Conservation (phyloP, 2,113 vertebrate genomes). For the Pogona vitticeps region DNA sequence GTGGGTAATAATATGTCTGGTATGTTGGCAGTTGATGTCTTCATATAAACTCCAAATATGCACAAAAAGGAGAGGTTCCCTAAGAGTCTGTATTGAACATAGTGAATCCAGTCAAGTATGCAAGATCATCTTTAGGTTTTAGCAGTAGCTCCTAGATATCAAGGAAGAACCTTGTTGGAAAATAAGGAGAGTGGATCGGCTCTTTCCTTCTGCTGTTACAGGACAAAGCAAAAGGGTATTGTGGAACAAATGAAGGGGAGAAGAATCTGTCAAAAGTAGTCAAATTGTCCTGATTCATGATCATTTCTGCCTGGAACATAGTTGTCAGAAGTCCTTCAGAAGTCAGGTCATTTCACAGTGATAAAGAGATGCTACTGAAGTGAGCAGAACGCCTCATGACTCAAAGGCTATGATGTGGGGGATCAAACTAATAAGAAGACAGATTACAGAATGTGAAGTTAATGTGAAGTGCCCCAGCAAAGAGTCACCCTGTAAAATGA, state of each 20-base stretch:
- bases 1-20: slow-evolving; percentile 52
- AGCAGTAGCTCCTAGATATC: slow-evolving; percentile 38
- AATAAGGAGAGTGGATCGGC: slow-evolving; percentile 14
- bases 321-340: neutral
- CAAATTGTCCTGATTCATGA: neutral
- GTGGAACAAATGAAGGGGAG: neutral
- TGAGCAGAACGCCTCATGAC: neutral
- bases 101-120: neutral
- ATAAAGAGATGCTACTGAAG: neutral
- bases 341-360: neutral
- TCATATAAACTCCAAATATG: slow-evolving; percentile 34
- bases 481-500: neutral
- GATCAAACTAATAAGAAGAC: neutral
- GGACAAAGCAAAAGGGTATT: neutral
- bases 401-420: neutral
- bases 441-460: neutral
- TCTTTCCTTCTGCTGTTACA: neutral
- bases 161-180: slow-evolving; percentile 9
- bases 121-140: neutral
- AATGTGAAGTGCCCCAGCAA: slow-evolving; percentile 20
- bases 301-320: neutral
- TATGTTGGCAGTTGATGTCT: slow-evolving; percentile 9
- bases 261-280: neutral
- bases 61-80: slow-evolving; percentile 27
- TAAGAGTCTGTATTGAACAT: slow-evolving; percentile 1